phyloP scores from a whole-genome alignment of 2,113 vertebrate species.

The Gobio gobio region DNA sequence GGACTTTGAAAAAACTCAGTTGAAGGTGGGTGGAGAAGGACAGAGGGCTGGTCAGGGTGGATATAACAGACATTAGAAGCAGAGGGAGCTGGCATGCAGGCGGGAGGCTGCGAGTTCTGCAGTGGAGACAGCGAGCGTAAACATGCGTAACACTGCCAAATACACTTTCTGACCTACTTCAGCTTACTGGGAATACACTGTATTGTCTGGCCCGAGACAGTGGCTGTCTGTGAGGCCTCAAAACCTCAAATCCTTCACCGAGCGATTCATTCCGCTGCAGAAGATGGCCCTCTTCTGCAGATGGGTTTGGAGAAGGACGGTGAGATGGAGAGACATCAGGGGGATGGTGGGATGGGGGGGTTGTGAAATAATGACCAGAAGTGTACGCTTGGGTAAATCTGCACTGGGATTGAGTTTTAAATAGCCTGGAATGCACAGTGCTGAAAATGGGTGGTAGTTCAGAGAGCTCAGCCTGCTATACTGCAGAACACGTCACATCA shows the following conservation, averaged over 20 bases:
- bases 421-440: conserved; percentile 61
- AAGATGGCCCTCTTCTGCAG: not conserved
- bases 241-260: conserved; percentile 6
- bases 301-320: not conserved
- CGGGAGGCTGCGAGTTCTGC: conserved; percentile 1
- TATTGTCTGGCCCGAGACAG: conserved; percentile 39
- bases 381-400: conserved; percentile 46
- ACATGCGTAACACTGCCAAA: conserved; percentile 43
- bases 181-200: conserved; percentile 25
- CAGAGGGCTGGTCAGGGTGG: not conserved
- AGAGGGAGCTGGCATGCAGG: not conserved
- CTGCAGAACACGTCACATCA: conserved; percentile 39
- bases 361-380: conserved; percentile 54
- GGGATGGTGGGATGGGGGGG: not conserved
- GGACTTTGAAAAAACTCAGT: conserved; percentile 17
- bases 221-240: conserved; percentile 6
- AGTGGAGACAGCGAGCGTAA: conserved; percentile 31
- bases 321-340: not conserved
- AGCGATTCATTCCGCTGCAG: not conserved
- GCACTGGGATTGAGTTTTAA: conserved; percentile 56
- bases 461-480: conserved; percentile 39
- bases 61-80: conserved; percentile 22
- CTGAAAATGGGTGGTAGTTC: conserved; percentile 60
- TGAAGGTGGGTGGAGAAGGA: conserved; percentile 36
- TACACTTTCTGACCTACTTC: conserved; percentile 54